Conservation (phyloP, 2,113 vertebrate species). For the Bufo bufo region DNA sequence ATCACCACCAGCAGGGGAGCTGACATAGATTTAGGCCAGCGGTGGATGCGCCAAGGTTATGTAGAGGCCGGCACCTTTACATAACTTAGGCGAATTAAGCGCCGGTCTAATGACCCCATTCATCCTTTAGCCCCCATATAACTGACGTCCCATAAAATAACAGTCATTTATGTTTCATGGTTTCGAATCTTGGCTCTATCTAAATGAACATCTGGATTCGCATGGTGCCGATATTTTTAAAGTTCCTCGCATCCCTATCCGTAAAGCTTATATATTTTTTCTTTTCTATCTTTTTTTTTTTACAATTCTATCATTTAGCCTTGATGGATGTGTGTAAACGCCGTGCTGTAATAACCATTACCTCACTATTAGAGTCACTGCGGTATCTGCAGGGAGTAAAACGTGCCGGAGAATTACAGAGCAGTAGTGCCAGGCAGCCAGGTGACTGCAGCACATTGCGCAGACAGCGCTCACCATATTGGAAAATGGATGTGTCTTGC, state of each 20-base stretch:
- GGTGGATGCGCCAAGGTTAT: too few species aligned
- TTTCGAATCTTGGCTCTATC: background rate
- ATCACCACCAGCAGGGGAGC: too few species aligned
- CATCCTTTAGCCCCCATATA: too few species aligned
- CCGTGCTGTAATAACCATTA: constrained; percentile 11
- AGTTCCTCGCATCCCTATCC: background rate
- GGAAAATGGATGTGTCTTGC: constrained; percentile 15
- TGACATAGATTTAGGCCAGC: too few species aligned
- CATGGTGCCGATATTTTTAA: background rate
- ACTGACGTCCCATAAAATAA: too few species aligned
- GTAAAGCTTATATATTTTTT: background rate
- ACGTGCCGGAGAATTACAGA: constrained; percentile 18
- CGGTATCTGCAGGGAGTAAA: constrained; percentile 11
- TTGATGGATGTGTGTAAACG: background rate
- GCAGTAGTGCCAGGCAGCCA: background rate
- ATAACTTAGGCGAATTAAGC: too few species aligned
- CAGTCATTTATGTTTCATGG: background rate
- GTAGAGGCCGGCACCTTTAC: too few species aligned
- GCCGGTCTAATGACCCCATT: too few species aligned
- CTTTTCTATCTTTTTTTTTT: background rate
- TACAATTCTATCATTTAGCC: background rate
- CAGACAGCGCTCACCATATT: constrained; percentile 8
- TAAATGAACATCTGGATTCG: background rate
- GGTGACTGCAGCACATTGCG: constrained; percentile 30
- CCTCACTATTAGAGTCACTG: constrained; percentile 23